Evolutionary conservation across 2,888 invertebrate species (phyloP).

Genomic region (Thera obeliscata): DNA sequence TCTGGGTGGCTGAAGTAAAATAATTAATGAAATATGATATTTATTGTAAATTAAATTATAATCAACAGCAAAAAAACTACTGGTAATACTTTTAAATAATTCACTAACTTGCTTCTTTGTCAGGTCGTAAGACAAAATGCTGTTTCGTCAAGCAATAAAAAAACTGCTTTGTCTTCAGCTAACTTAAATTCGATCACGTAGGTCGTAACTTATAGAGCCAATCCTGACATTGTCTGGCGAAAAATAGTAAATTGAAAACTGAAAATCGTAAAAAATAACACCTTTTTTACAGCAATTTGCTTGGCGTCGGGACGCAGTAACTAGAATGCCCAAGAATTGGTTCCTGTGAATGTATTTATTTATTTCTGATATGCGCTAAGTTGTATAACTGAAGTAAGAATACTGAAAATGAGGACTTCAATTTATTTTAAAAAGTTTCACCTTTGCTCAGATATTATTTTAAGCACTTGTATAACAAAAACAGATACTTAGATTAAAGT

Average conservation of each 20-base stretch:
- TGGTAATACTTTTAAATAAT: background rate
- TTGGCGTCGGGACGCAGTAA: background rate
- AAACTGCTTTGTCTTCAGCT: slow-evolving; percentile 44
- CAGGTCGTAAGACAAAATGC: slow-evolving; percentile 42
- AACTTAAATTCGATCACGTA: slow-evolving; percentile 60
- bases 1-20: no score
- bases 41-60: background rate
- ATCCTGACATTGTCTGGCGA: slow-evolving; percentile 42
- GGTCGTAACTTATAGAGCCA: slow-evolving; percentile 53
- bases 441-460: no score
- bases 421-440: no score
- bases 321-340: background rate
- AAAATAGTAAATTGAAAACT: slow-evolving; percentile 57
- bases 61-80: background rate
- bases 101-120: background rate
- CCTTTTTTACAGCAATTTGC: slow-evolving; percentile 37
- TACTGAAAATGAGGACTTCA: no score
- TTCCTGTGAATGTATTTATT: background rate
- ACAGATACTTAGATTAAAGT: no score
- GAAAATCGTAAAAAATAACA: slow-evolving; percentile 50
- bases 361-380: background rate
- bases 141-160: slow-evolving; percentile 48
- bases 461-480: no score
- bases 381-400: no score
- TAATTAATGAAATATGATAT: no score